Base-by-base conservation (phyloP, 1,140 invertebrate genomes). In the Atta texana region DNA sequence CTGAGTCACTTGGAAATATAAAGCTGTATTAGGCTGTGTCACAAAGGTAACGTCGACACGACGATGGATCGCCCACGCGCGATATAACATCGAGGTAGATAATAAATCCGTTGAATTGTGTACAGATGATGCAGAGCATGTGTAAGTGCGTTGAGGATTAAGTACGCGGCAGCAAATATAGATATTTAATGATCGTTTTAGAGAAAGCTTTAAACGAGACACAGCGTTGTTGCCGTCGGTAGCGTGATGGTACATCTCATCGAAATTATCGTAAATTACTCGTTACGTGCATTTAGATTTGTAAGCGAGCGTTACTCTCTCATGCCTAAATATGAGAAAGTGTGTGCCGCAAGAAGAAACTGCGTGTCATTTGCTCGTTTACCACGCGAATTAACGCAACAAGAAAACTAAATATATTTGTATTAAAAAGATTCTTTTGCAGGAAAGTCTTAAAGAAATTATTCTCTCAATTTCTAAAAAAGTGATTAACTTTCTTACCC, bases 61-160 rank as follows among this genome's bases (percentile, higher is more conserved):
- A 77, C 82, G 59, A 44, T 44, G 49, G 49, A 49, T 61, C 74
- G 63, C 82, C 74, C 74, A 85, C 61, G 59, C 24, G 28, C 66
- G 31, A 53, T 74, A 24, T n/a, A 78, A 55, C 74, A 69, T 18
- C 28, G 10, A 34, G 44, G 12, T 44, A 12, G 55, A 71, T 72
- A 77, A 89, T 90, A 90, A 90, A 87, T 90, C 75, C 59, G 53
- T 44, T 75, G 85, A 87, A 75, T 89, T 34, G 74, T 24, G 80
- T n/a, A 4, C 24, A n/a, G 71, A 61, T 31, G 31, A 61, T 85
- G 69, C 55, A 28, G 28, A 66, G 82, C 75, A 71, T 69, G 82
- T 69, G 51, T 85, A 76, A 81, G 44, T 81, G 88, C 85, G 71
- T 66, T 63, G 72, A 24, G 14, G 61, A 84, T 49, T 72, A 81